Evolutionary conservation across 92 coral and sea anemone genomes (phyloP), one percentile per base, ranked within the genome.

Genomic region (Plumapathes pennacea): DNA sequence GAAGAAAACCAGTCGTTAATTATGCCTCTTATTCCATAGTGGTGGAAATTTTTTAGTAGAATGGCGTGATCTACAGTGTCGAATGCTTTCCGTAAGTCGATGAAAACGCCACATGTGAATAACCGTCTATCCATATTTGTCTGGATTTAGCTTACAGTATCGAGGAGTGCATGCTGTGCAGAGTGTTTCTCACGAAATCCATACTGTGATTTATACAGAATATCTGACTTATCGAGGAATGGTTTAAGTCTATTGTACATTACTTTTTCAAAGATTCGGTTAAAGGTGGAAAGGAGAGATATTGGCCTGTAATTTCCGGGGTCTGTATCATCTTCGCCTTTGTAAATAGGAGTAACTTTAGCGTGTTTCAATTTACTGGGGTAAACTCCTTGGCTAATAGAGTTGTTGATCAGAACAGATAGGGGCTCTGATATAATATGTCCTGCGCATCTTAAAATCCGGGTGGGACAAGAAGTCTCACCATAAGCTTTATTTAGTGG

Each of bases 401-500:
- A 55, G 10, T 10, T 46, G 43, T 72, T 80, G 18, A 80, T 32
- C 18, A 72, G 38, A 19, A 32, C 24, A 14, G 80, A 45, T 19
- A 79, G 54, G 25, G 72, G 79, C 27, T 27, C 31, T 33, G 60
- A 32, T 3, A 80, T 22, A 24, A 72, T 31, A 57, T 72, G 51
- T 44, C 69, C 32, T 32, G 76, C 40, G 41, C 69, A 57, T 44
- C 59, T 80, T 22, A 72, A 38, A 10, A 80, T 32, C 22, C 67
- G 46, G 1, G 41, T 50, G 10, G 75, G 74, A 38, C 80, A 64
- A 14, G 70, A 80, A 23, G 62, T 44, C 22, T 62, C 20, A n/a
- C 80, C 75, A 57, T 49, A 31, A 28, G 70, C 25, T 71, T 72
- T 80, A 17, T 71, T 71, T 10, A 17, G 2, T 28, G 80, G 72